Base-by-base conservation (phyloP, 2,113 vertebrate genomes). In the Sinocyclocheilus anophthalmus region DNA sequence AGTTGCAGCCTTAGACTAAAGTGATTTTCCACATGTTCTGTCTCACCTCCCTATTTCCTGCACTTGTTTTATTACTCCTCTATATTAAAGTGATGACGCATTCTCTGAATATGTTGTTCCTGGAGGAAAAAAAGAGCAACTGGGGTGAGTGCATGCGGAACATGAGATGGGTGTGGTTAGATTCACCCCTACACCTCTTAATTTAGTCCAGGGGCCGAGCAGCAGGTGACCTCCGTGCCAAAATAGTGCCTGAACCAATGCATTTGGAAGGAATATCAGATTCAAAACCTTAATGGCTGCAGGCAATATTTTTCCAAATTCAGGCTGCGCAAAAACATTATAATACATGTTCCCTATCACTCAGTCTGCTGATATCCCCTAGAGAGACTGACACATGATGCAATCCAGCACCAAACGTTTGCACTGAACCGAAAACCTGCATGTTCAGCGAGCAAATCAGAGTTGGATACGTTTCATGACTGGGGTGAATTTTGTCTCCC, bases 391-490 rank as follows among this genome's bases (percentile, higher is more conserved):
- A 73, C 22, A 55, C 82, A 86, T 81, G 78, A 75, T 42, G 2
- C 45, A 48, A 2, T 12, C 45, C 45, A 48, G 45, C 45, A 48
- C 3, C 42, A 42, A 42, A 42, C 42, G 18, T 42, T 55, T 4
- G 55, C 20, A 9, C 85, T 22, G 65, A 39, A 81, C 48, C 3
- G 55, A 85, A 26, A 63, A 85, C 61, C 84, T 53, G 80, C 7
- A 20, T 90, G 87, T 91, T 88, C 90, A 86, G 90, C 88, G 89
- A 91, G 78, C 37, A 89, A 92, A 88, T 83, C 42, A 86, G 83
- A 88, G 72, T 87, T 85, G 61, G 10, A 20, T 91, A 90, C 87
- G 90, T 92, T 81, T 87, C 78, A 88, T 78, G 81, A 86, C 61
- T 88, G 86, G 77, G 90, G 84, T 89, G 88, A 90, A 89, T 85